Base-by-base conservation (phyloP, 2,888 invertebrate species). In the Mongoloraphidia duomilia region DNA sequence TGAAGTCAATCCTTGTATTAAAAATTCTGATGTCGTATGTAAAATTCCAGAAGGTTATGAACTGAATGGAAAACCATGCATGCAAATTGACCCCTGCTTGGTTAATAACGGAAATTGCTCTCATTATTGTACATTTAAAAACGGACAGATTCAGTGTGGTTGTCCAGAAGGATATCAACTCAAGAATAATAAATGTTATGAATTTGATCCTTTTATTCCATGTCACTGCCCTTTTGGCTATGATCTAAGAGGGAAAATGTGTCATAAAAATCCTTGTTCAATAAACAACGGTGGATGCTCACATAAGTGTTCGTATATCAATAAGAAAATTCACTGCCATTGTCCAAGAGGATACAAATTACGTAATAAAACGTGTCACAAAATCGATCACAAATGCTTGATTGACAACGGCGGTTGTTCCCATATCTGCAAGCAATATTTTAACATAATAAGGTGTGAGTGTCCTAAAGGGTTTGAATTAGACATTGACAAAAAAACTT, bases 231-330 rank as follows among this genome's bases (percentile, higher is more conserved):
- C 68, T 9, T 54, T 58, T 2, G 77, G 67, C 2, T 68, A 63
- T 49, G 59, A 61, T 34, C 54, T 70, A 3, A 51, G 53, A 5
- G 60, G 61, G 33, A 56, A 55, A 10, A 49, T 50, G 36, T 66
- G 65, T 34, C 44, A 51, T 39, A 35, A 55, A 9, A 59, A 65
- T 55, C 65, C 66, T 2, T 71, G 69, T 43, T 62, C 58, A 53
- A 59, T 57, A 8, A 59, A 67, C 43, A 77, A 78, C 52, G 76
- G 76, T 1, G 75, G 75, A n/a, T 80, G 80, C 60, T 72, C 73
- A 1, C 71, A 74, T 53, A 62, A 61, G 17, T 78, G 79, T 52
- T 54, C 63, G 50, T 54, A 64, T 40, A 60, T 52, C 51, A 66
- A 65, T n/a, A 68, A 69, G 39, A 67, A 67, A 26, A 26, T 26